Base-by-base conservation (phyloP, 2,797 vertebrate species). In the Microctenopoma steveboyesi region DNA sequence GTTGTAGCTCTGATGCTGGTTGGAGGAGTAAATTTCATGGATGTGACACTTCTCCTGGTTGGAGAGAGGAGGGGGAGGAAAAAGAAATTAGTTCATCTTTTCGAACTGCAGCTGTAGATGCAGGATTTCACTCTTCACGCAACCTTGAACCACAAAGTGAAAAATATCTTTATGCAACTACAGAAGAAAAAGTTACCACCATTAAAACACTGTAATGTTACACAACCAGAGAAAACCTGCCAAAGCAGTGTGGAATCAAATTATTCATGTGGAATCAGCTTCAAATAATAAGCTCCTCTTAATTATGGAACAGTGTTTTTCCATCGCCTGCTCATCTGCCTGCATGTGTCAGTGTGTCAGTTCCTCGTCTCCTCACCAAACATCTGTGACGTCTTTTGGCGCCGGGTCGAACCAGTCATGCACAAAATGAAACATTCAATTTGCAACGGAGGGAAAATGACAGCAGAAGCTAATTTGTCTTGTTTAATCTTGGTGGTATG, bases 401-500 rank as follows among this genome's bases (percentile, higher is more conserved):
- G 71, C 71, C 70, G 80, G 80, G 85, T 72, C 15, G 62, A 16
- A 70, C 68, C 84, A 84, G 68, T 85, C 83, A 79, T n/a, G 76
- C 79, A 64, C 67, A 74, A 68, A 71, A 72, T 78, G 18, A 83
- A 74, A 64, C 79, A 81, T 89, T 88, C 86, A 83, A 71, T 42
- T 83, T 64, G 57, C 58, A 78, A 72, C 59, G 59, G 51, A 57
- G 64, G 70, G 56, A 72, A 73, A 76, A 76, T 71, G 79, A 84
- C 70, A 88, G 79, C 68, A 30, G 40, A 69, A 56, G 70, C 78
- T 76, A 56, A 83, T 74, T 86, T 42, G 69, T 76, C 69, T 62
- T 42, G 74, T 88, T 85, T 85, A 76, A 79, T 85, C 82, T 72
- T 25, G 18, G 11, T 39, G 58, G 48, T 53, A 64, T 59, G 72